Evolutionary conservation across 2,797 vertebrate genomes (phyloP).

Genomic region (Cercopithecus mitis): DNA sequence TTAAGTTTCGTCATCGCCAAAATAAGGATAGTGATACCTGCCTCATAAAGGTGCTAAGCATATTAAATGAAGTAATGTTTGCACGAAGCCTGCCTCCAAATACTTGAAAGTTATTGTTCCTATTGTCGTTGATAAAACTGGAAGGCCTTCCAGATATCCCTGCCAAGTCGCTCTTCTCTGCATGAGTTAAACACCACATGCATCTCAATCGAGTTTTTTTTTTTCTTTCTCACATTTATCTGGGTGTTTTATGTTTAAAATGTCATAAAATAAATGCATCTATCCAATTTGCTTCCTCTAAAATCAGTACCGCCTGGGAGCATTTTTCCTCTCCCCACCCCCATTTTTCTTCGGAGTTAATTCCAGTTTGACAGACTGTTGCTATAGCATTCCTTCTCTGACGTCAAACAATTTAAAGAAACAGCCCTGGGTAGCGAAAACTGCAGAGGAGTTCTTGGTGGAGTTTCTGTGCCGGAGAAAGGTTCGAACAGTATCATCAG

Average conservation of each 20-base stretch:
- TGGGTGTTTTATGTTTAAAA: constrained; percentile 49
- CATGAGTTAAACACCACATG: background rate
- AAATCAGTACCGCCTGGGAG: constrained; percentile 60
- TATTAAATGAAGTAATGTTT: background rate
- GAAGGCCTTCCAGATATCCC: constrained; percentile 2
- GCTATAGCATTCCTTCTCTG: constrained; percentile 86
- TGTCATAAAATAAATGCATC: constrained; percentile 69
- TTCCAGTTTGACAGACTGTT: constrained; percentile 87
- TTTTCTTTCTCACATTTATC: background rate
- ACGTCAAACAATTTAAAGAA: constrained; percentile 85
- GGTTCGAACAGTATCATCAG: constrained; percentile 13
- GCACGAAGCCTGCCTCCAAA: background rate
- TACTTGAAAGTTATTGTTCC: background rate
- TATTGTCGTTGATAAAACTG: background rate
- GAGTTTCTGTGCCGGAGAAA: constrained; percentile 35
- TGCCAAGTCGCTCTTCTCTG: background rate
- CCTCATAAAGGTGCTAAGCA: background rate
- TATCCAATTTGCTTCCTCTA: constrained; percentile 58
- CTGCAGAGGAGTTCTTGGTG: constrained; percentile 60
- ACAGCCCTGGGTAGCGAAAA: constrained; percentile 69
- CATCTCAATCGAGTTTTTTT: background rate
- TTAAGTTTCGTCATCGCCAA: background rate
- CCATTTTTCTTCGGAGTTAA: constrained; percentile 83
- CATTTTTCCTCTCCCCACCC: constrained; percentile 67
- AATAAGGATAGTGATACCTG: background rate